phyloP scores from a whole-genome alignment of 2,113 vertebrate species.

The Murina feae region DNA sequence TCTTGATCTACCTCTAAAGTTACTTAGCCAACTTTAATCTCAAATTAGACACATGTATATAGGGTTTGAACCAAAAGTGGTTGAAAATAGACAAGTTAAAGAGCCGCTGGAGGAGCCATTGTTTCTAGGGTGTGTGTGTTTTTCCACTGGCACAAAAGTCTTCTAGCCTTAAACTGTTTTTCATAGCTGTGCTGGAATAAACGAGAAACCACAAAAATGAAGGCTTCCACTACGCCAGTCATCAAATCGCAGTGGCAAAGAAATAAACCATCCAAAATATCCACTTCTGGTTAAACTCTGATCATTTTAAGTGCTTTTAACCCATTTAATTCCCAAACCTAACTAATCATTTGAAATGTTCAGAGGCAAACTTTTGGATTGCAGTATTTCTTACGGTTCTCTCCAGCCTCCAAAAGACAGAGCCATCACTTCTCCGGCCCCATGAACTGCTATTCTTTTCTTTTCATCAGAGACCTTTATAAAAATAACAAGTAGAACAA shows the following conservation, averaged over 20 bases:
- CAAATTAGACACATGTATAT: background rate
- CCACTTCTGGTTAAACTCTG: background rate
- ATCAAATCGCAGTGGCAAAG: conserved; percentile 27
- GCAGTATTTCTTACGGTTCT: background rate
- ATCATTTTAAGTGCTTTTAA: conserved; percentile 31
- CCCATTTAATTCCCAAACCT: background rate
- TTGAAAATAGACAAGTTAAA: background rate
- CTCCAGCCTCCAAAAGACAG: background rate
- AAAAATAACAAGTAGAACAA: background rate
- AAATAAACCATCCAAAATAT: conserved; percentile 8
- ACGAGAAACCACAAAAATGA: conserved; percentile 72
- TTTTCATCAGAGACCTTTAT: background rate
- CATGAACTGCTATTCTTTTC: background rate
- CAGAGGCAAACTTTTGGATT: background rate
- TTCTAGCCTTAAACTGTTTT: conserved; percentile 63
- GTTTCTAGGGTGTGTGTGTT: background rate
- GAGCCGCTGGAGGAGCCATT: background rate
- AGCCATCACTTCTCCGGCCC: background rate
- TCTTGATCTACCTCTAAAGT: background rate
- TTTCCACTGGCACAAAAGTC: conserved; percentile 39
- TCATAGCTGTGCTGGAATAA: conserved; percentile 67
- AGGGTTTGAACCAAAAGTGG: background rate
- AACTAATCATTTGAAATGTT: background rate
- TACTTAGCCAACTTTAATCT: background rate
- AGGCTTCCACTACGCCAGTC: conserved; percentile 51